Evolutionary conservation across 1,140 invertebrate species (phyloP), one percentile per base, ranked within the genome.

Genomic region (Drosophila miranda): DNA sequence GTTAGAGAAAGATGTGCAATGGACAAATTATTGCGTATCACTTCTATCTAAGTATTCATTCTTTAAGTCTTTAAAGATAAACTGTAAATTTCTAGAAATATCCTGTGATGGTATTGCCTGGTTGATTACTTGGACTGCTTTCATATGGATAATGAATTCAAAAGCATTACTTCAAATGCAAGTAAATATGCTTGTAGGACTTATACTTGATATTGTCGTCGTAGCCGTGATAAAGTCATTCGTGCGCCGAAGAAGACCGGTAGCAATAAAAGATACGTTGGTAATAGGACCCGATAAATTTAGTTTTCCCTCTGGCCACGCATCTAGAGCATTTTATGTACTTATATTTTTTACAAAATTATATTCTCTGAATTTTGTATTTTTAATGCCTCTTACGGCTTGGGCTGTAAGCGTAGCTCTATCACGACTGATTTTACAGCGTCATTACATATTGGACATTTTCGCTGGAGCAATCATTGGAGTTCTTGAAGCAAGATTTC

Each of bases 261-360:
- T 92, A 1, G 91, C 93, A 16, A 95, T 96, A 86, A 95, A 96
- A 69, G 94, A 94, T 89, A 86, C 92, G 8, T 78, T 93, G 16
- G 92, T 91, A 14, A 91, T 94, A 21, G 90, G 93, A 86, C 91
- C 97, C 0, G 98, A 99, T 91, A 96, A 98, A 79, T 99, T 95
- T 89, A 98, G 97, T 38, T 99, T 99, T 91, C 98, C 98, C 26
- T 99, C 98, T 0, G 98, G 98, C 0, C 98, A 99, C 92, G 94
- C 97, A 2, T 97, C 97, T n/a, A 92, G 98, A 78, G 94, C 97
- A 8, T 93, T 95, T 9, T 94, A 97, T 86, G 91, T 99, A 13
- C 92, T 94, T 1, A 94, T 94, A 48, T 96, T 97, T 78, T 95
- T 96, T 59, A 92, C 93, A 0, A 91, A 92, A 68, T 74, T 96